Evolutionary conservation across 2,797 vertebrate genomes (phyloP).

Genomic region (Columba guinea): DNA sequence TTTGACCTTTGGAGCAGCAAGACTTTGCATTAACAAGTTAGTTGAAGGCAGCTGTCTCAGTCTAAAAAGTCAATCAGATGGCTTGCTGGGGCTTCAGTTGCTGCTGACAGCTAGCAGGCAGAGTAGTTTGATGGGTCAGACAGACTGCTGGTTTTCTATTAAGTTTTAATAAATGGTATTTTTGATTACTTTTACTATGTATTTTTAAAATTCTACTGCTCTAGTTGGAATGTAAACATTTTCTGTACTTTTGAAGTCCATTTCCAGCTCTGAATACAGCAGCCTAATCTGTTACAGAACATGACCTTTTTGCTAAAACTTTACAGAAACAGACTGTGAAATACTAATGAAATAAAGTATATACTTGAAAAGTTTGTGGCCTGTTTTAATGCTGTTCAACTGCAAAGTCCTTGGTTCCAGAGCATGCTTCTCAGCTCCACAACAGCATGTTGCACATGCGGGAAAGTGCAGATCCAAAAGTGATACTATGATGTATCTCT

Average conservation of each 20-base stretch:
- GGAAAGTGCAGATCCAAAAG: background rate
- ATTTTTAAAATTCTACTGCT: conserved; percentile 44
- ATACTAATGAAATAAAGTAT: conserved; percentile 73
- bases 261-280: conserved; percentile 63
- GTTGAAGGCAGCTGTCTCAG: background rate
- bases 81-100: background rate
- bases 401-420: background rate
- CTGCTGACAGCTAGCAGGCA: background rate
- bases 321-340: conserved; percentile 75
- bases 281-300: conserved; percentile 63
- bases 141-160: conserved; percentile 20
- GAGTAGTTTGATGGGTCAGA: background rate
- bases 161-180: conserved; percentile 61
- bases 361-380: conserved; percentile 60
- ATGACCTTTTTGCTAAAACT: conserved; percentile 74
- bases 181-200: conserved; percentile 55
- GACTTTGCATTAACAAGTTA: background rate
- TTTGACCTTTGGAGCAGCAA: background rate
- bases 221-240: conserved; percentile 56
- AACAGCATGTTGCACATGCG: background rate
- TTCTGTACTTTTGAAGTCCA: conserved; percentile 50
- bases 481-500: conserved; percentile 22
- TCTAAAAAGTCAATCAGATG: background rate
- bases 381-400: conserved; percentile 18
- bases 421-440: background rate